A percentile compares a stretch with the other conserved stretches of the same genome.
Conservation (phyloP, 2,888 invertebrate genomes). For the Tribolium freemani region DNA sequence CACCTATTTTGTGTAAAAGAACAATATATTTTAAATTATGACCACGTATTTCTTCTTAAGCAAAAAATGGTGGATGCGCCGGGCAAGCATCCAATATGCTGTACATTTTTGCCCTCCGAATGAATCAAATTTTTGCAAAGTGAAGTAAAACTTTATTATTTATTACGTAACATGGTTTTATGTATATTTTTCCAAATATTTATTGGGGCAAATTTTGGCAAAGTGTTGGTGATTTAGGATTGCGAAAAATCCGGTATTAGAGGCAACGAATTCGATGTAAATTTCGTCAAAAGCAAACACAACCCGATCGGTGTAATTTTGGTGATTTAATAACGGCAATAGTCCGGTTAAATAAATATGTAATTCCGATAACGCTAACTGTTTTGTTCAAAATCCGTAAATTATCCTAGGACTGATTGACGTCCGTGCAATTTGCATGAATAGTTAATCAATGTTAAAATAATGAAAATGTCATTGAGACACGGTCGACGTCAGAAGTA, state of each 20-base stretch:
- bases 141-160: neutral
- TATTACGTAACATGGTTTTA: neutral
- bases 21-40: neutral
- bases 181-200: too few species aligned
- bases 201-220: too few species aligned
- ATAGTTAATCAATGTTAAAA: slow-evolving; percentile 24
- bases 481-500: neutral
- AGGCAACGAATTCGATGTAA: too few species aligned
- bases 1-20: neutral
- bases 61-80: slow-evolving; percentile 22
- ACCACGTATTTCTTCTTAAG: neutral
- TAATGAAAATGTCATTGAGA: slow-evolving; percentile 21
- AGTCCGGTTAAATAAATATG: neutral
- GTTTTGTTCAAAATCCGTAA: neutral
- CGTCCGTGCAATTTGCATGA: slow-evolving; percentile 20
- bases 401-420: neutral
- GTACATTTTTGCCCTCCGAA: neutral
- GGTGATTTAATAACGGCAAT: neutral
- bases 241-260: too few species aligned
- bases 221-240: too few species aligned
- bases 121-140: neutral
- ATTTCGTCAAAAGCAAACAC: too few species aligned
- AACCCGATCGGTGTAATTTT: neutral
- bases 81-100: neutral
- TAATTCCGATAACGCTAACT: too few species aligned